A percentile compares a stretch with the other conserved stretches of the same genome.
phyloP scores from a whole-genome alignment of 2,888 invertebrate genomes.

The Heliothis peltigera region DNA sequence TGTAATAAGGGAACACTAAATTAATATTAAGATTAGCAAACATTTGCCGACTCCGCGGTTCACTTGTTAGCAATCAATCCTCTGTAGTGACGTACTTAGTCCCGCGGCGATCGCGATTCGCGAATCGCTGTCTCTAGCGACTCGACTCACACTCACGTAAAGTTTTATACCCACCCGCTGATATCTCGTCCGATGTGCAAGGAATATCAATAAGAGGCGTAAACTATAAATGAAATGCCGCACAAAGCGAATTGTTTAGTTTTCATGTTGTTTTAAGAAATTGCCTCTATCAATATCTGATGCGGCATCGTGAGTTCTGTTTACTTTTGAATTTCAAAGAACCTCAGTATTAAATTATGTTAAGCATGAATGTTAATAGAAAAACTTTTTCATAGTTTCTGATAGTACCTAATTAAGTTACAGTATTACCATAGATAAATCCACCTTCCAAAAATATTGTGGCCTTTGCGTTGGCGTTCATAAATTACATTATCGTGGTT shows the following conservation, averaged over 20 bases:
- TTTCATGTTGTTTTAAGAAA: conserved; percentile 70
- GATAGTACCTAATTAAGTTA: conserved; percentile 12
- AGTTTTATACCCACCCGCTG: conserved; percentile 81
- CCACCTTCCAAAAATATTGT: conserved; percentile 46
- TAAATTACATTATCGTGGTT: conserved; percentile 80
- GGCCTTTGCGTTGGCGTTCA: conserved; percentile 65
- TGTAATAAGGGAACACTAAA: conserved; percentile 40
- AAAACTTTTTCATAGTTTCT: conserved; percentile 3
- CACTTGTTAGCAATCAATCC: conserved; percentile 56
- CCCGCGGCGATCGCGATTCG: conserved; percentile 34
- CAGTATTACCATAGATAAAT: conserved; percentile 28
- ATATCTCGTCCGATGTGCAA: conserved; percentile 76
- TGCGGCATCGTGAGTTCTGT: conserved; percentile 8
- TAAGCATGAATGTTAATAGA: background rate
- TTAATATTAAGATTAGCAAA: conserved; percentile 57
- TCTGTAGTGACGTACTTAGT: conserved; percentile 22
- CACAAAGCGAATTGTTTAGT: conserved; percentile 71
- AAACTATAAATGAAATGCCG: conserved; percentile 80
- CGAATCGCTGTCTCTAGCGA: conserved; percentile 63
- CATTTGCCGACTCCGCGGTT: conserved; percentile 47
- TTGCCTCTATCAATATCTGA: conserved; percentile 53
- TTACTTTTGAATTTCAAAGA: background rate
- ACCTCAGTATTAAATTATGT: conserved; percentile 9
- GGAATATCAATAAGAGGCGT: conserved; percentile 82
- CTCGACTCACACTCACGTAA: conserved; percentile 67